Conservation (phyloP, 2,888 invertebrate species). For the Sarcophaga carnaria region DNA sequence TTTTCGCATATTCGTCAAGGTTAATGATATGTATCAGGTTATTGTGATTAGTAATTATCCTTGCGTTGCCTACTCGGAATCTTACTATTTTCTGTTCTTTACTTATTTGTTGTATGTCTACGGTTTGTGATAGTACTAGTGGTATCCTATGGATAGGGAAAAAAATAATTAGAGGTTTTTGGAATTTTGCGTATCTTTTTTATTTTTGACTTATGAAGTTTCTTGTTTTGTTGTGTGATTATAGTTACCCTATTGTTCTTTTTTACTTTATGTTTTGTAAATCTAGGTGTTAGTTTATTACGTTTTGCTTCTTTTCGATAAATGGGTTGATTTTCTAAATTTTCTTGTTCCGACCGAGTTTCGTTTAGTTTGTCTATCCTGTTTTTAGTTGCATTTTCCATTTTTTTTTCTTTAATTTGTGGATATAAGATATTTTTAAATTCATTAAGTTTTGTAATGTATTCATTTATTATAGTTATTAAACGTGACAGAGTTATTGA, state of each 20-base stretch:
- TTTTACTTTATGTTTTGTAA: conserved; percentile 20
- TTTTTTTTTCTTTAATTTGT: conserved; percentile 10
- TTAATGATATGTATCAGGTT: conserved; percentile 21
- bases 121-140: background rate
- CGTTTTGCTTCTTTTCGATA: conserved; percentile 5
- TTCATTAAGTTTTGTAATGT: conserved; percentile 38
- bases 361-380: conserved; percentile 18
- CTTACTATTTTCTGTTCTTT: conserved; percentile 4
- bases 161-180: background rate
- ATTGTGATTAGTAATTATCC: conserved; percentile 21
- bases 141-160: conserved; percentile 10
- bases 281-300: background rate
- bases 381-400: background rate
- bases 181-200: background rate
- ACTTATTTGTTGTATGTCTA: conserved; percentile 3
- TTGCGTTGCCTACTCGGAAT: conserved; percentile 25
- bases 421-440: conserved; percentile 5
- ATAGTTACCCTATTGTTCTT: conserved; percentile 3
- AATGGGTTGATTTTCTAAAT: background rate
- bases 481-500: conserved; percentile 14
- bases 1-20: conserved; percentile 3
- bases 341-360: conserved; percentile 1
- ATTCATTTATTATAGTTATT: conserved; percentile 35
- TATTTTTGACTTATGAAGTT: background rate
- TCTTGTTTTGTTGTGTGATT: background rate